Base-by-base conservation (phyloP, 2,888 invertebrate species). In the Hemicrepidius hirtus region DNA sequence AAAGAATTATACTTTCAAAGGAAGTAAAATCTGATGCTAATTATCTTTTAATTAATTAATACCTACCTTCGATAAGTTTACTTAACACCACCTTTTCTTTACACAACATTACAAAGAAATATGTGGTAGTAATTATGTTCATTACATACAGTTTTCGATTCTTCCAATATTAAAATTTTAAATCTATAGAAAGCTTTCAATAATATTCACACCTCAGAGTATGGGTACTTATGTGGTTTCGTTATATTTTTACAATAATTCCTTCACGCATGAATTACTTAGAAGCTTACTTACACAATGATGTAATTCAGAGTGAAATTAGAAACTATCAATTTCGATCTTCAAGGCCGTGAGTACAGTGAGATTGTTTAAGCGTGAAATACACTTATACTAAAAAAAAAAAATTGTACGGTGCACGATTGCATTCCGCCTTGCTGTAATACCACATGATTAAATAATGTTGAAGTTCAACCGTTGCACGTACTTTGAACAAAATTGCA, bases 281-380 rank as follows among this genome's bases (percentile, higher is more conserved):
- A 50, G n/a, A 6, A 50, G 37, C 37, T 10, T 28, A 28, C 53
- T 53, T 53, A 37, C 16, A 37, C 37, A 10, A 12, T 57, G 57
- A 57, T 57, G 57, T 37, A 57, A 37, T 12, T n/a, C 16, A 1
- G 35, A 55, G 44, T 57, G 32, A 67, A 41, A 57, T 28, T 67
- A 57, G 55, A 65, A 65, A 65, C 65, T 65, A 41, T 50, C 46
- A 44, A 44, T 62, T 49, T 50, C 50, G 46, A 37, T 64, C 18
- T 13, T 64, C 50, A 50, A 64, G 57, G 57, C 21, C 57, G 20
- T 37, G 37, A 57, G 21, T 37, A 55, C 32, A 53, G 24, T 20
- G 37, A 12, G 44, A 40, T 55, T 65, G 55, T 32, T 21, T 53
- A 12, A 65, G 66, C 66, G 46, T 55, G 40, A 55, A 67, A 65